Base-by-base conservation (phyloP, 1,140 invertebrate species). In the Pseudomyrmex dendroicus region DNA sequence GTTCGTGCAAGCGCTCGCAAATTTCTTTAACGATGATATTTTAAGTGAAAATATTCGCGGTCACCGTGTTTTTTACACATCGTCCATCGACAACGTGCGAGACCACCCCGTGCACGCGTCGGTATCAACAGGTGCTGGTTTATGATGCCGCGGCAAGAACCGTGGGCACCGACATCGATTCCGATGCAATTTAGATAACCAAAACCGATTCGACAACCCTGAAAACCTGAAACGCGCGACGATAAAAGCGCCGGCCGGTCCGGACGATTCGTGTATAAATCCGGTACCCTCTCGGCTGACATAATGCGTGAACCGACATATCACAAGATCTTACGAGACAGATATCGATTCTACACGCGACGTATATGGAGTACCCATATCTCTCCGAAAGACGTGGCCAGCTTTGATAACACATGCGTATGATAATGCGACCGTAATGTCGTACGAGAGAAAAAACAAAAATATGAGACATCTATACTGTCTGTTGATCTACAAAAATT, bases 111-210 rank as follows among this genome's bases (percentile, higher is more conserved):
- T 84, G 78, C 84, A 90, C 78, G 86, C 62, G 78, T 70, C 76
- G 86, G 84, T 90, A 93, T 91, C 91, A 91, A 91, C 90, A 91
- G 91, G 90, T 92, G 92, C 89, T 93, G 90, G 91, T 94, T 94
- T 94, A 94, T 91, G 93, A 93, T 66, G 90, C 87, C 88, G 84
- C 83, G 64, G 82, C 80, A 88, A 90, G 35, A 92, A 91, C 83
- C 92, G 91, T 92, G 89, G 92, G 90, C 90, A 87, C 88, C 87
- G 89, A 94, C 92, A 93, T 93, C 93, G 92, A 94, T 94, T 93
- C 88, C 90, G 93, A 94, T 94, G 93, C 93, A 93, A 93, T 94
- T 94, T 94, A 93, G 93, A 94, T 94, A 94, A 94, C 89, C 89
- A 86, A 93, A 92, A 91, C 89, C 89, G 91, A 92, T 93, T 93